Evolutionary conservation across 2,797 vertebrate species (phyloP), one percentile per base, ranked within the genome.

Genomic region (Thamnophis elegans): DNA sequence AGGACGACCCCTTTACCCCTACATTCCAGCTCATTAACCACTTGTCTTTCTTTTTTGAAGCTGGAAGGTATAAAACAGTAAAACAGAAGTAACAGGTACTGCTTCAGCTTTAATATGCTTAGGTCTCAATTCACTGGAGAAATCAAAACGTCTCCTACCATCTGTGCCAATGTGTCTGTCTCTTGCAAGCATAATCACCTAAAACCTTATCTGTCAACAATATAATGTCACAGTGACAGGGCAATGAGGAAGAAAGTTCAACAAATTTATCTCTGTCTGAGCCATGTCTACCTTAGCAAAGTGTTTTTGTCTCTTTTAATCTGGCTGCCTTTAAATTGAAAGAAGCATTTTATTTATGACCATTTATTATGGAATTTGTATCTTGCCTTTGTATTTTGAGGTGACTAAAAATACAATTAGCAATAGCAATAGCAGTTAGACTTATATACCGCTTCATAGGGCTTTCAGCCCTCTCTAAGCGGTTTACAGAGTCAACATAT

Each of bases 121-220:
- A 91, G 13, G 0, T 88, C 68, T 95, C 62, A 93, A 94, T 94
- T 78, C 85, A 94, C 65, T 73, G 85, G 94, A 94, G 92, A 95
- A 95, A 94, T 94, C 89, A 94, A 95, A 94, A 53, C 55, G 25
- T 25, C 36, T 92, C 58, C 47, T 94, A 85, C 88, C 85, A 95
- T 91, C 93, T 93, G 78, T 85, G 55, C 58, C 62, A 92, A 91
- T 95, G 94, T 68, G 92, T 28, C 25, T 28, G 0, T 95, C 96
- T 94, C 88, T 68, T 91, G 32, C 62, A 1, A 16, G 47, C 93
- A 42, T 60, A 88, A 87, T 93, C 20, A 87, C 78, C 94, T 56
- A 85, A 92, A 94, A 22, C 73, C 36, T 94, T 93, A 91, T 95
- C 89, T 95, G 47, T 91, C 88, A 95, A 73, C 20, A 51, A 2